Conservation (phyloP, 2,888 invertebrate genomes). For the Cantharis lateralis region DNA sequence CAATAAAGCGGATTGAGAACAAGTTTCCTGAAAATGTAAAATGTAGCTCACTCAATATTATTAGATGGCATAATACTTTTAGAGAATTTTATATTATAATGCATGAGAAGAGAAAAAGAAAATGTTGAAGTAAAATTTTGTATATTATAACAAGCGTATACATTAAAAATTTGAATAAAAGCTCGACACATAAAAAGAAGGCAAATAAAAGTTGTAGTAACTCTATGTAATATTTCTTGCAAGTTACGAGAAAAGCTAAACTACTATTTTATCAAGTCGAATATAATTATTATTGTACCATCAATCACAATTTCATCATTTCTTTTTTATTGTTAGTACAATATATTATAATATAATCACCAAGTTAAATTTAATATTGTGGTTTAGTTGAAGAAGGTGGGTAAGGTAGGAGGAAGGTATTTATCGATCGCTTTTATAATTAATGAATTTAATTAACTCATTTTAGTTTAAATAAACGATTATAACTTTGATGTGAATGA, state of each 20-base stretch:
- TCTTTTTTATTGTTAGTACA: not conserved
- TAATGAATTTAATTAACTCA: slow-evolving; percentile 3
- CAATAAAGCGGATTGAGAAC: not conserved
- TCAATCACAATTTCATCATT: not conserved
- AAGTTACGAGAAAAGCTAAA: not conserved
- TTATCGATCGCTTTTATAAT: not conserved
- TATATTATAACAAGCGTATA: not conserved
- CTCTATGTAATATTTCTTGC: not conserved
- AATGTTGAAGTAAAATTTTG: not conserved
- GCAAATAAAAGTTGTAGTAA: not conserved
- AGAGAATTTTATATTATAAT: not conserved
- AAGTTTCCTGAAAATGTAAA: not conserved
- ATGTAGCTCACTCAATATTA: not conserved
- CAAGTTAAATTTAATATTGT: not conserved
- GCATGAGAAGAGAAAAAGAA: not conserved
- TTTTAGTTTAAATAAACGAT: slow-evolving; percentile 3
- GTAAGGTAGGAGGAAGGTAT: not conserved
- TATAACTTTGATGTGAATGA: not conserved
- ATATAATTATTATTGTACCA: not conserved
- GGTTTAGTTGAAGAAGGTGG: not conserved
- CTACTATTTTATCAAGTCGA: not conserved
- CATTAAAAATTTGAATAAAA: not conserved
- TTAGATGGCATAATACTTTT: not conserved
- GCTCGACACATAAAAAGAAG: not conserved
- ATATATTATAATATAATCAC: not conserved